Base-by-base conservation (phyloP, 2,888 invertebrate genomes). In the Scaeva pyrastri region DNA sequence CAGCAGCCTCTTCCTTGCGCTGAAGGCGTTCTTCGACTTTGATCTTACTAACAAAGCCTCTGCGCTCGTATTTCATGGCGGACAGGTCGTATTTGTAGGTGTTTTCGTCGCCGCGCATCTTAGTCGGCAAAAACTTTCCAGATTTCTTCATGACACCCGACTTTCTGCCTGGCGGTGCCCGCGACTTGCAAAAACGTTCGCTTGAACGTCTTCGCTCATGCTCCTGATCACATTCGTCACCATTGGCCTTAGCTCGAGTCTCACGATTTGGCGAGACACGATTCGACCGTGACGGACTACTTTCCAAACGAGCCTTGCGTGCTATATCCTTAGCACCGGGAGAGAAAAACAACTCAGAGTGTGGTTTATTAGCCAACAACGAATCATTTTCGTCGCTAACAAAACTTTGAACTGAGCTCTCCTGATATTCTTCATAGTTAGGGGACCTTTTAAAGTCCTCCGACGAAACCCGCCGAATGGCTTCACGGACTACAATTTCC, bases 141-240 rank as follows among this genome's bases (percentile, higher is more conserved):
- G 88, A 89, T 84, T 92, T 93, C 78, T 92, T 93, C 66, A 90
- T 90, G 5, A 92, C 90, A 2, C 92, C 91, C 2, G 91, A 90
- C 74, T 93, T 93, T 50, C 94, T 93, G 21, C 94, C 94, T 60
- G 94, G 93, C 4, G 94, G 94, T 14, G 94, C 93, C 14, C 95
- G 92, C 3, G 95, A 94, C 85, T 95, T 93, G 88, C 95, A 94
- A 91, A 96, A 94, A 70, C 95, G 93, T 90, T 95, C 95, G 89
- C 94, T 94, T 88, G 94, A 94, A 87, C 95, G 93, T 12, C 95
- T 91, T 71, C 94, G 93, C 89, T 95, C 95, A 75, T 95, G 94
- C 89, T 95, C 95, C 89, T 94, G 93, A 76, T 95, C 95, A 88
- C 94, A 94, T 76, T 94, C 93, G 70, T 92, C 92, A 45, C 66